These are phyloP conservation scores for Drosophila tripunctata DNA, from an alignment of 2,888 invertebrate species.

Conservation along the genomic window DNA sequence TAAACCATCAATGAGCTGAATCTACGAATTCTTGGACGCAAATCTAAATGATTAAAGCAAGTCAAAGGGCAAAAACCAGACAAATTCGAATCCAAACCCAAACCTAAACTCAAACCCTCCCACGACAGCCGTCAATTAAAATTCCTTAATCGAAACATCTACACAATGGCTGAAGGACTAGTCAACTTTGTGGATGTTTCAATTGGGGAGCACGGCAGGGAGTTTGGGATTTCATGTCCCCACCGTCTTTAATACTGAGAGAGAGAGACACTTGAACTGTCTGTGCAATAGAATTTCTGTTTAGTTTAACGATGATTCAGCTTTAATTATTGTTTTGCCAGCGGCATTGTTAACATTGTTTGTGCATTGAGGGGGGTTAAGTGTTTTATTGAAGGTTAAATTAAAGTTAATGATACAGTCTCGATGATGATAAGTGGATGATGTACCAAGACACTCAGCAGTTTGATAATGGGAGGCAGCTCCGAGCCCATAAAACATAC, in stretches of 20 bases:
- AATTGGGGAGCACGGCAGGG: conserved; percentile 23
- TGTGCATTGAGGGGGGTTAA: conserved; percentile 26
- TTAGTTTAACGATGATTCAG: conserved; percentile 50
- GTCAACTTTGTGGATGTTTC: conserved; percentile 19
- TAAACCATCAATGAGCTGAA: conserved; percentile 32
- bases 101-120: background rate
- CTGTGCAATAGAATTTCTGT: conserved; percentile 30
- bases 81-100: background rate
- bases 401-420: conserved; percentile 59
- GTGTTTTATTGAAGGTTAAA: conserved; percentile 61
- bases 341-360: conserved; percentile 17
- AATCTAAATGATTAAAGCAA: conserved; percentile 38
- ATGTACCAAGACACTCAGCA: background rate
- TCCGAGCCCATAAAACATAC: no score
- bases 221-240: background rate
- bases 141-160: conserved; percentile 25
- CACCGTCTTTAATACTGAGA: background rate
- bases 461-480: no score
- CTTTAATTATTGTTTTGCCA: conserved; percentile 62
- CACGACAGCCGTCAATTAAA: conserved; percentile 36
- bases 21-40: conserved; percentile 3
- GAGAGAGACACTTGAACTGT: conserved; percentile 39
- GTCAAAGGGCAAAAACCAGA: conserved; percentile 35
- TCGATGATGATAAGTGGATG: conserved; percentile 18
- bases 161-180: conserved; percentile 13